These are phyloP conservation scores for Axis porcinus DNA, from an alignment of 2,113 vertebrate species.

Conservation along the genomic window DNA sequence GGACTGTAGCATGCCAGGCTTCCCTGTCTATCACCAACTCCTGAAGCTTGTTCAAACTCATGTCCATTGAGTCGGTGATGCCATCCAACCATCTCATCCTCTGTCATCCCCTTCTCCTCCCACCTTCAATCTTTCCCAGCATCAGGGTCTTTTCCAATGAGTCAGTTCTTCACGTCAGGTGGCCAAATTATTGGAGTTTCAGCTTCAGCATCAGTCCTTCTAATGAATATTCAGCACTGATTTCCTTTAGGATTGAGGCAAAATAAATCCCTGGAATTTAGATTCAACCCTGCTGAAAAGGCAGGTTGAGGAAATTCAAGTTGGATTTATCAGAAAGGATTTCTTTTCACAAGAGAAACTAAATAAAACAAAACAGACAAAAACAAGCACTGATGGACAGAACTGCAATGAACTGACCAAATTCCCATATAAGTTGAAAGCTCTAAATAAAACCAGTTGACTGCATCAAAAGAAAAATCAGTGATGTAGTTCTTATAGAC, in stretches of 20 bases:
- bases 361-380: not conserved
- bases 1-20: not conserved
- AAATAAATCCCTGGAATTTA: not conserved
- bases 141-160: not conserved
- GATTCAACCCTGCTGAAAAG: not conserved
- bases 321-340: not conserved
- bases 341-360: not conserved
- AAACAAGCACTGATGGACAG: not conserved
- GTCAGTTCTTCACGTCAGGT: not conserved
- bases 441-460: not conserved
- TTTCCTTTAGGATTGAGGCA: not conserved
- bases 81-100: not conserved
- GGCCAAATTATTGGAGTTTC: not conserved
- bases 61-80: not conserved
- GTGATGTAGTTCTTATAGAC: not conserved
- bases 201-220: not conserved
- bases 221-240: not conserved
- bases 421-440: not conserved
- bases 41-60: not conserved
- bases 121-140: not conserved
- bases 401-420: not conserved
- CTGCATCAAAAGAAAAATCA: not conserved
- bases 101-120: accelerated
- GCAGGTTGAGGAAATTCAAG: not conserved
- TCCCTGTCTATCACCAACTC: not conserved